Evolutionary conservation across 2,797 vertebrate species (phyloP).

Genomic region (Thunnus albacares): DNA sequence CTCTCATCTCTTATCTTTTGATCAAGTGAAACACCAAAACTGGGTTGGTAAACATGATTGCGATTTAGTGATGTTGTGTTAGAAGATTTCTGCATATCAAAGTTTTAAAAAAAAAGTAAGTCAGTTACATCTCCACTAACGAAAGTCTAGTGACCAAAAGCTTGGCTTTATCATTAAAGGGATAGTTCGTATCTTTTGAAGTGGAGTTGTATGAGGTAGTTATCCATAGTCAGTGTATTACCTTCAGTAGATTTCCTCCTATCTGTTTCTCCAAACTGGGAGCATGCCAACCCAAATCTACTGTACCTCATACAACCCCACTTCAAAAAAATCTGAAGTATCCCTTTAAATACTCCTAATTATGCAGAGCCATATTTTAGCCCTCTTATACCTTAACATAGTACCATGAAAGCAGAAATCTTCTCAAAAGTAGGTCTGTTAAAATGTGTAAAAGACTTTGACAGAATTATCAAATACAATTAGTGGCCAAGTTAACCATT

Average conservation of each 20-base stretch:
- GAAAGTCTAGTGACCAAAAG: not conserved
- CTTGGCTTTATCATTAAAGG: not conserved
- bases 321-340: too few relatives aligned
- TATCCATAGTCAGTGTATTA: too few relatives aligned
- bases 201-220: too few relatives aligned
- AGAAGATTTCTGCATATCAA: not conserved
- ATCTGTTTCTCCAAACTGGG: too few relatives aligned
- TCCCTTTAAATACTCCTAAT: not conserved
- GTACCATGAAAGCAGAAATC: not conserved
- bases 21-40: not conserved
- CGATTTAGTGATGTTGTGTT: not conserved
- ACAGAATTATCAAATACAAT: constrained; percentile 6
- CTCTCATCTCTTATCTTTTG: not conserved
- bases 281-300: too few relatives aligned
- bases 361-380: not conserved
- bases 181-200: too few relatives aligned
- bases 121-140: not conserved
- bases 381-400: not conserved
- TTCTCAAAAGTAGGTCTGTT: not conserved
- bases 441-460: not conserved
- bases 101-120: not conserved
- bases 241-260: too few relatives aligned
- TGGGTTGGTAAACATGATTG: not conserved
- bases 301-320: too few relatives aligned
- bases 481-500: not conserved